Base-by-base conservation (phyloP, 2,797 vertebrate species). In the Cyclopterus lumpus region DNA sequence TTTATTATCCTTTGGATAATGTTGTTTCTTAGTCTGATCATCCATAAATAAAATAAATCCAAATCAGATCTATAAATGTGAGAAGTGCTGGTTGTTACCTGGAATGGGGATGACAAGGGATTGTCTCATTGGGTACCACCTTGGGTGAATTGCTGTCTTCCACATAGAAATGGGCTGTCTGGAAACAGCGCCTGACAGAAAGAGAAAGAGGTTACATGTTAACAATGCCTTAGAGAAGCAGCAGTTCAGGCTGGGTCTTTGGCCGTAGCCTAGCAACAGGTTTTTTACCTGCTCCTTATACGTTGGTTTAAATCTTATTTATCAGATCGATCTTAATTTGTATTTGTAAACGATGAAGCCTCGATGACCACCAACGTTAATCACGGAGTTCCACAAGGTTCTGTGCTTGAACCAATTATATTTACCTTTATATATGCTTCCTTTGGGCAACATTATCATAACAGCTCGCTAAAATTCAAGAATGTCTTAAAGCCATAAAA, bases 151-250 rank as follows among this genome's bases (percentile, higher is more conserved):
- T 95, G 93, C 96, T 97, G 91, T 99, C 97, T 68, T 99, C 97
- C 87, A 98, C 97, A 54, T 97, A 97, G 91, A 99, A 97, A 91
- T 99, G 97, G 65, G 97, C 96, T 14, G 96, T 97, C 89, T 99
- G 97, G 87, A 99, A 99, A 95, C 97, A 99, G 92, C 97, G 97
- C 91, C 97, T 99, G 75, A 7, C 6, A 63, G 5, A 53, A 3
- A 70, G 11, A 83, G 20, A 75, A 38, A 75, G 44, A 67, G 26
- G 51, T 66, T 16, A 16, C 12, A 57, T 9, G 15, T 57, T 20
- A 57, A 20, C 16, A 1, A 32, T 5, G 28, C 28, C 18, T 53
- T 6, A 26, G 22, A 18, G 1, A 6, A 51, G 32, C 3, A 51
- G 46, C 8, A 51, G 22, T 59, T 59, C 28, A 57, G 20, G 14